Conservation (phyloP, 2,113 vertebrate species). For the Sylvicapra grimmia region DNA sequence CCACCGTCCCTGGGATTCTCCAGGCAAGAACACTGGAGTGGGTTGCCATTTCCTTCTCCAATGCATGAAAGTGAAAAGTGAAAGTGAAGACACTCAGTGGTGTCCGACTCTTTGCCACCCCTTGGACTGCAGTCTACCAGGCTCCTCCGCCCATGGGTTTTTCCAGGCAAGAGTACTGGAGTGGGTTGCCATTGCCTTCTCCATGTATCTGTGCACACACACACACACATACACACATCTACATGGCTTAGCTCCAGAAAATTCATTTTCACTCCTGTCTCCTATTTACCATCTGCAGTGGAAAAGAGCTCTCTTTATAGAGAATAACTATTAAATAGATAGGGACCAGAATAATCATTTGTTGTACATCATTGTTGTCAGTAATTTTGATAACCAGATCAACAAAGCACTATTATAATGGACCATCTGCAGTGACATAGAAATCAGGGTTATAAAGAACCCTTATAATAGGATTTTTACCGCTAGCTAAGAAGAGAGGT, state of each 20-base stretch:
- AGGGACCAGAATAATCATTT: constrained; percentile 17
- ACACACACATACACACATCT: neutral
- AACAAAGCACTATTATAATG: constrained; percentile 32
- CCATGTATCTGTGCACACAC: neutral
- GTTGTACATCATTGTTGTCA: neutral
- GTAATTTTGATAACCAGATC: constrained; percentile 29
- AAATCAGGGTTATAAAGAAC: constrained; percentile 6
- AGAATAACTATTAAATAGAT: constrained; percentile 5
- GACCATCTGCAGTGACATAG: neutral
- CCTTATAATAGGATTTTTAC: constrained; percentile 24
- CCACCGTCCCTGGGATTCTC: fast-evolving
- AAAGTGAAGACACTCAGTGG: no score
- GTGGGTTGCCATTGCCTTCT: no score
- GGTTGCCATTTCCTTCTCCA: no score
- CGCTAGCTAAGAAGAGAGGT: neutral
- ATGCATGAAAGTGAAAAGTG: no score
- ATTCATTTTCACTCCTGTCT: neutral
- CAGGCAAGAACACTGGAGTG: no score
- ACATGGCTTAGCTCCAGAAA: neutral
- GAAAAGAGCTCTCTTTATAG: neutral
- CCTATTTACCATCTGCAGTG: neutral
- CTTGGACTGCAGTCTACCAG: no score
- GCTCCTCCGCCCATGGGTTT: fast-evolving
- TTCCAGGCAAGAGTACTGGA: no score
- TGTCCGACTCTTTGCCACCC: no score